Evolutionary conservation across 2,797 vertebrate species (phyloP).

Genomic region (Hippoglossus hippoglossus): DNA sequence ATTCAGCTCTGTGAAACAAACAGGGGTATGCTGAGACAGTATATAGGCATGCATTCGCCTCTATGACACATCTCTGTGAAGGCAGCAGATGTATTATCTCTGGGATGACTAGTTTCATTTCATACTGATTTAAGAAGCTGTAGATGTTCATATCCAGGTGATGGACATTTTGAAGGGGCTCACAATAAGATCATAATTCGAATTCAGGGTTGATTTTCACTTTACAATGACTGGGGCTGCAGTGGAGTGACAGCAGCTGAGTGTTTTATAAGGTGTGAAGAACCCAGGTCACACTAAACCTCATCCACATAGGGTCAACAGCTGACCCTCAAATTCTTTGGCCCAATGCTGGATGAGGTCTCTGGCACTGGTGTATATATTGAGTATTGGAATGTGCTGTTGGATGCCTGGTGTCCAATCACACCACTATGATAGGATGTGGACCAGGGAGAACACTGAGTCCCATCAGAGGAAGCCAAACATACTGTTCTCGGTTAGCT

Average conservation of each 20-base stretch:
- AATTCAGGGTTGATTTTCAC: background rate
- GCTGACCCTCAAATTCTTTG: constrained; percentile 56
- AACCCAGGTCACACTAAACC: constrained; percentile 21
- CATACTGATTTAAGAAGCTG: background rate
- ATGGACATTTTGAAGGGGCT: constrained; percentile 4
- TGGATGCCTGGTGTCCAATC: constrained; percentile 56
- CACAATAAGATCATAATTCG: background rate
- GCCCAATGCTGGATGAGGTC: constrained; percentile 44
- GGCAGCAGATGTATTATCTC: constrained; percentile 4
- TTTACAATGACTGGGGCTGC: background rate
- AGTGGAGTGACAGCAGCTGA: constrained; percentile 36
- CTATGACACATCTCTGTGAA: background rate
- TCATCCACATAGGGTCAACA: constrained; percentile 38
- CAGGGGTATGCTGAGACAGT: background rate
- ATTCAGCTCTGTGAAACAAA: constrained; percentile 24
- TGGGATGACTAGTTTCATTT: background rate
- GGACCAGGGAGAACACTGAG: constrained; percentile 29
- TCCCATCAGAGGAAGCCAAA: constrained; percentile 47
- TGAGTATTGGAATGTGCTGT: constrained; percentile 62
- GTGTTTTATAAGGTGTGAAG: constrained; percentile 56
- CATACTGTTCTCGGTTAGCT: constrained; percentile 39
- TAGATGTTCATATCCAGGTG: background rate
- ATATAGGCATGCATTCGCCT: background rate
- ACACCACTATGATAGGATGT: constrained; percentile 42
- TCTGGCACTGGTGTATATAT: constrained; percentile 44